Percentiles rank a stretch among this genome's conserved stretches.
Conservation (phyloP, 2,113 vertebrate species). For the Lepisosteus osseus region DNA sequence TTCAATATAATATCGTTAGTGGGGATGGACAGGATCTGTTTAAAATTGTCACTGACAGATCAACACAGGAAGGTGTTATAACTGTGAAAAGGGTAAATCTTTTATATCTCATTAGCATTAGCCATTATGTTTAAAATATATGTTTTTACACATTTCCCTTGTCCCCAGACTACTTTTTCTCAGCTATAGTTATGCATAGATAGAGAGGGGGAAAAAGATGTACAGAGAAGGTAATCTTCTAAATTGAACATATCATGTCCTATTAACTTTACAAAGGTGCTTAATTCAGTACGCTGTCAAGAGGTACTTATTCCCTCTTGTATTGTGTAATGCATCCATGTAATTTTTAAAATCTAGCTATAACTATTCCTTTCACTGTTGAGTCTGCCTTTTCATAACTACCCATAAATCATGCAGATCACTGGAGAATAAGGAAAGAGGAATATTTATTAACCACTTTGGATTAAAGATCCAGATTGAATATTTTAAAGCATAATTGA, state of each 20-base stretch:
- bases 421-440: constrained; percentile 30
- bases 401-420: constrained; percentile 34
- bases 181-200: no score
- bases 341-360: constrained; percentile 30
- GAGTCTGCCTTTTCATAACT: constrained; percentile 27
- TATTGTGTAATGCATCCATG: constrained; percentile 20
- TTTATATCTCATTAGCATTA: not conserved
- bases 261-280: constrained; percentile 36
- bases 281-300: constrained; percentile 32
- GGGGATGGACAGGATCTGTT: constrained; percentile 83
- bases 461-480: not conserved
- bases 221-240: constrained; percentile 23
- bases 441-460: constrained; percentile 1
- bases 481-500: no score
- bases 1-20: constrained; percentile 79
- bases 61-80: constrained; percentile 90
- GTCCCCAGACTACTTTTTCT: no score
- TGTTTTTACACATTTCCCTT: no score
- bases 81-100: constrained; percentile 83
- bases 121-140: no score
- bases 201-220: not conserved
- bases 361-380: constrained; percentile 19
- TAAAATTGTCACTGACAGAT: constrained; percentile 84
- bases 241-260: constrained; percentile 28
- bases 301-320: constrained; percentile 25